Evolutionary conservation across 2,888 invertebrate species (phyloP).

Genomic region (Parapristionchus giblindavisi): DNA sequence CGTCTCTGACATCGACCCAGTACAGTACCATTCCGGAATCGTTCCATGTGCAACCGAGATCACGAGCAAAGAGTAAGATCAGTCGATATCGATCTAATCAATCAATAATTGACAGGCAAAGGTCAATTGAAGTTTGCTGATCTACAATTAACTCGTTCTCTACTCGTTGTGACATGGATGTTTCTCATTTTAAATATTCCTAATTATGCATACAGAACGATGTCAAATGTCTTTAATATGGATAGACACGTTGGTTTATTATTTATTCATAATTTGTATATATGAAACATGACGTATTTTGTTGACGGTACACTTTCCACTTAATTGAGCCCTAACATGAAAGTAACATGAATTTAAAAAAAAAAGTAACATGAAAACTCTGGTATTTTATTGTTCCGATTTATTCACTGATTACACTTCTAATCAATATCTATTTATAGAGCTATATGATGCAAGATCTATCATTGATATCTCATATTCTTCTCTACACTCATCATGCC

Average conservation of each 20-base stretch:
- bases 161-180: constrained; percentile 61
- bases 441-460: constrained; percentile 57
- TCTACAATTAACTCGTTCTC: constrained; percentile 61
- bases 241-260: too few species aligned
- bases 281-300: too few species aligned
- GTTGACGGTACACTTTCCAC: too few species aligned
- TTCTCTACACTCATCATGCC: constrained; percentile 67
- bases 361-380: too few species aligned
- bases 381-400: too few species aligned
- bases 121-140: constrained; percentile 59
- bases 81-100: constrained; percentile 8
- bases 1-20: neutral
- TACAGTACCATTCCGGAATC: too few species aligned
- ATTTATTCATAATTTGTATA: too few species aligned
- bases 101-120: constrained; percentile 33
- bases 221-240: constrained; percentile 31
- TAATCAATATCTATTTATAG: too few species aligned
- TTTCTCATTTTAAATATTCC: constrained; percentile 65
- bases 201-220: constrained; percentile 64
- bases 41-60: neutral
- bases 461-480: constrained; percentile 58
- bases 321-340: too few species aligned
- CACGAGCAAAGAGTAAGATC: constrained; percentile 45
- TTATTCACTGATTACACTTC: too few species aligned
- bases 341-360: too few species aligned